Percentiles rank a stretch among this genome's conserved stretches.
Evolutionary conservation across 2,797 vertebrate genomes (phyloP).

Genomic region (Streptopelia turtur): DNA sequence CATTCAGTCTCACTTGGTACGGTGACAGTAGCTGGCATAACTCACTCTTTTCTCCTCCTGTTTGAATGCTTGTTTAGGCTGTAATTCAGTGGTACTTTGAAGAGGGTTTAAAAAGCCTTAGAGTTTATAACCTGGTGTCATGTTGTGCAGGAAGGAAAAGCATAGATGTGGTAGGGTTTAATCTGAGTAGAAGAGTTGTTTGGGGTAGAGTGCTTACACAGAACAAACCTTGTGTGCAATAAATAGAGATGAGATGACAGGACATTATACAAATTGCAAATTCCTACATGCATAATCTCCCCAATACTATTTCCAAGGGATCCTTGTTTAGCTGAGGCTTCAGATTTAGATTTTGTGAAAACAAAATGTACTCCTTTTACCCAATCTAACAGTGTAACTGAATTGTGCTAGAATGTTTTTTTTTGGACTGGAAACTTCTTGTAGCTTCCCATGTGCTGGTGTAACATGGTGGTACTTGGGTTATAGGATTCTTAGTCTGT

Average conservation of each 20-base stretch:
- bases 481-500: background rate
- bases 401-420: background rate
- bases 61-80: background rate
- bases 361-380: background rate
- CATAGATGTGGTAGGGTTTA: background rate
- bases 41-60: background rate
- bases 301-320: background rate
- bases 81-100: background rate
- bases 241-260: background rate
- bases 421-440: background rate
- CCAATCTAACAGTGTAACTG: background rate
- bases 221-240: background rate
- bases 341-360: background rate
- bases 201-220: background rate
- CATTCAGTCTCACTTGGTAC: background rate
- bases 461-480: background rate
- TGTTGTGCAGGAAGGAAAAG: background rate
- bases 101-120: background rate
- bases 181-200: background rate
- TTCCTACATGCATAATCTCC: background rate
- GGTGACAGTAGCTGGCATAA: background rate
- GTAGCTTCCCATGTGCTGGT: background rate
- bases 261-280: background rate
- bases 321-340: background rate
- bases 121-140: background rate